Conservation (phyloP, 2,888 invertebrate species). For the Vesta saturnalis region DNA sequence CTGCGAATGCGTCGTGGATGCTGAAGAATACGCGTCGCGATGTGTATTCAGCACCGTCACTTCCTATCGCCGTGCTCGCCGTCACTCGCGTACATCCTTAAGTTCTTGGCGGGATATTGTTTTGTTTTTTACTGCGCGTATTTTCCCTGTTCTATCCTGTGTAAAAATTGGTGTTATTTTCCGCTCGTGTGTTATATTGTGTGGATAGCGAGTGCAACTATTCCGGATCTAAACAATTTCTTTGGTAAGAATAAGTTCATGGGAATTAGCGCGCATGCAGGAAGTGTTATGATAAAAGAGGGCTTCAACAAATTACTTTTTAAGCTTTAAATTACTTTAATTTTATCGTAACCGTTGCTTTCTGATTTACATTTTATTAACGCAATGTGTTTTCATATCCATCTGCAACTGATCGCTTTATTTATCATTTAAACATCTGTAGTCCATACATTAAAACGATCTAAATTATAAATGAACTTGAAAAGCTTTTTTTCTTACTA, state of each 20-base stretch:
- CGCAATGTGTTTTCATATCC: conserved; percentile 2
- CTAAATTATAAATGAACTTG: conserved; percentile 6
- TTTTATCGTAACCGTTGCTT: conserved; percentile 7
- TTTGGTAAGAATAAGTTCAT: not conserved
- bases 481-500: not conserved
- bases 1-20: conserved; percentile 46
- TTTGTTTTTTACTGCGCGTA: conserved; percentile 35
- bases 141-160: conserved; percentile 12
- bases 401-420: conserved; percentile 16
- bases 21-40: conserved; percentile 36
- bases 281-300: conserved; percentile 13
- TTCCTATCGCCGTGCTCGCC: conserved; percentile 34
- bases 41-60: conserved; percentile 38
- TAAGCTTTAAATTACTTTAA: no score
- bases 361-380: conserved; percentile 12
- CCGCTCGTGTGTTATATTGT: conserved; percentile 9
- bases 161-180: conserved; percentile 15
- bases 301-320: conserved; percentile 15
- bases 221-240: not conserved
- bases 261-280: not conserved
- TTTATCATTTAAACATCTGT: conserved; percentile 34
- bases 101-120: conserved; percentile 40
- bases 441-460: conserved; percentile 16
- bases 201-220: not conserved
- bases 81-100: conserved; percentile 32